Percentiles rank a stretch among this genome's conserved stretches.
These are phyloP conservation scores for Melanostoma mellinum DNA, from an alignment of 2,888 invertebrate genomes.

Conservation along the genomic window DNA sequence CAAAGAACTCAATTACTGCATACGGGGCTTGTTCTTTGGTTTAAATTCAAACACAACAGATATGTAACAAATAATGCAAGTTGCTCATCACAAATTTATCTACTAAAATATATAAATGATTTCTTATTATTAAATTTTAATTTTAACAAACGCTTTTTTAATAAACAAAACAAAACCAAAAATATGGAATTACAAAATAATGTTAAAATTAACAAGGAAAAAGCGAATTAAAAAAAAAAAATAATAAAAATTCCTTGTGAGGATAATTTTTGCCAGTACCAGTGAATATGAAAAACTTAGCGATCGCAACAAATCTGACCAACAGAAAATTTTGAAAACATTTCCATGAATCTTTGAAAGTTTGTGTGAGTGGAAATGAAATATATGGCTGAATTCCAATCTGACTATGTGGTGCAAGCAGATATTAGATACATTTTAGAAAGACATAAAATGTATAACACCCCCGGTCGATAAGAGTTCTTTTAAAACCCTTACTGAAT, in stretches of 20 bases:
- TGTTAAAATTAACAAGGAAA: conserved; percentile 1
- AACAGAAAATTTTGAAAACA: too few species aligned
- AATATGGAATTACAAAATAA: conserved; percentile 20
- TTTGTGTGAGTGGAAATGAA: too few species aligned
- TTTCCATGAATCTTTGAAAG: too few species aligned
- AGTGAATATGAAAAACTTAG: too few species aligned
- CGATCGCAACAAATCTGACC: too few species aligned
- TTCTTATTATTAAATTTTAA: conserved; percentile 48
- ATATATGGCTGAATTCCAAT: too few species aligned
- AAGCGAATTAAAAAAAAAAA: not conserved
- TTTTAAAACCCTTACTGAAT: too few species aligned
- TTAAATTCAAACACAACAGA: conserved; percentile 81
- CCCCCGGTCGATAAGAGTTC: too few species aligned
- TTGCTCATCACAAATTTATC: conserved; percentile 70
- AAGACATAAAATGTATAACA: too few species aligned
- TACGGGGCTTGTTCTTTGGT: conserved; percentile 71
- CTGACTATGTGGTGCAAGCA: too few species aligned
- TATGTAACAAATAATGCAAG: conserved; percentile 79
- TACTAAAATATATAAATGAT: conserved; percentile 69
- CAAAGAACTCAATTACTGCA: conserved; percentile 61
- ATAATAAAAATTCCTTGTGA: not conserved
- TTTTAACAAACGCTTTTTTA: conserved; percentile 40
- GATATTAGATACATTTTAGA: too few species aligned
- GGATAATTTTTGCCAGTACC: too few species aligned
- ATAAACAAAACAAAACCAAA: conserved; percentile 22